Conservation (phyloP, 2,797 vertebrate species). For the Dendrocincla fuliginosa region DNA sequence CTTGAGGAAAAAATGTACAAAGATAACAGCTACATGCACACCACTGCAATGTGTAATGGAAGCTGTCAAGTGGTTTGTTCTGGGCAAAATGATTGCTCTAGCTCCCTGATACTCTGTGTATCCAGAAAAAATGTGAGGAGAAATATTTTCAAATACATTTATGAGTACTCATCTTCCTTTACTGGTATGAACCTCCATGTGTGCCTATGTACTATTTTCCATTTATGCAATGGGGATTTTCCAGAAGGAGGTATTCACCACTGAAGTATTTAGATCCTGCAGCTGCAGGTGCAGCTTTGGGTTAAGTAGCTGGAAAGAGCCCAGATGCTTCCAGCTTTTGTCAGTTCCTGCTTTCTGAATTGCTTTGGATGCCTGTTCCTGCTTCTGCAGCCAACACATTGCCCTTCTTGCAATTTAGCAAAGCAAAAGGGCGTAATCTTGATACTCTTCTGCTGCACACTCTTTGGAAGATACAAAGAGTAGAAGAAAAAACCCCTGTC, state of each 20-base stretch:
- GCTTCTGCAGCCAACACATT: not conserved
- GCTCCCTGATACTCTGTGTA: not conserved
- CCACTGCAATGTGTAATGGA: not conserved
- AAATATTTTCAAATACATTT: not conserved
- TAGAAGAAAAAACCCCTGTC: not conserved
- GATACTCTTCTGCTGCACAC: not conserved
- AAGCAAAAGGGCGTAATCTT: not conserved
- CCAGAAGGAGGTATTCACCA: not conserved
- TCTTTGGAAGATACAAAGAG: not conserved
- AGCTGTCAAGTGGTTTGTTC: not conserved
- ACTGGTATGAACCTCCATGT: not conserved
- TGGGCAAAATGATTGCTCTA: not conserved
- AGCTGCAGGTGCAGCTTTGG: not conserved
- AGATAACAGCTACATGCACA: not conserved
- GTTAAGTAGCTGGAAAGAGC: not conserved
- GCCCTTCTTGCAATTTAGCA: not conserved
- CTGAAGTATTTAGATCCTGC: not conserved
- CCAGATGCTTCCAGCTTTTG: not conserved
- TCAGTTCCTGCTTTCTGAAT: not conserved
- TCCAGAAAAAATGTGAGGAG: not conserved
- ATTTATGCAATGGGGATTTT: conserved; percentile 2
- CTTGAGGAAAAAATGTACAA: not conserved
- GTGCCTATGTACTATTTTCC: not conserved
- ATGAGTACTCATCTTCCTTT: not conserved
- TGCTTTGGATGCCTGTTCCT: not conserved